Percentiles rank a stretch among this genome's conserved stretches.
Evolutionary conservation across 2,797 vertebrate species (phyloP).

Genomic region (Eupleurogrammus muticus): DNA sequence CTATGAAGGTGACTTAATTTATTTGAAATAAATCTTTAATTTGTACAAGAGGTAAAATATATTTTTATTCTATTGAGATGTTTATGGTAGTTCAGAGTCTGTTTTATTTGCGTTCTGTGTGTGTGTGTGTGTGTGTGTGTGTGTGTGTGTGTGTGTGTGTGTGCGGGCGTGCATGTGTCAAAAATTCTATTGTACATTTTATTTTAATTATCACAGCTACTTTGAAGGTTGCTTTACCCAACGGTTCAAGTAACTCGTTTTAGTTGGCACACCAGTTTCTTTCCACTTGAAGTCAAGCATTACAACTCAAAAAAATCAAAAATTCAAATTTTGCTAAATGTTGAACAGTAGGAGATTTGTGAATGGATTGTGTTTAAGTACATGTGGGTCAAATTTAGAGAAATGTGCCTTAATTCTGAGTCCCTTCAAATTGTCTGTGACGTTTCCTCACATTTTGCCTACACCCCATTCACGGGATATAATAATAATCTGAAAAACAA

Average conservation of each 20-base stretch:
- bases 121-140: conserved; percentile 3
- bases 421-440: conserved; percentile 53
- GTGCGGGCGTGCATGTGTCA: conserved; percentile 17
- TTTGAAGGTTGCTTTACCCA: conserved; percentile 40
- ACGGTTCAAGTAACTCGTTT: conserved; percentile 35
- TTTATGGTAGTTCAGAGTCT: conserved; percentile 74
- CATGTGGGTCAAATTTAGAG: conserved; percentile 49
- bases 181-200: conserved; percentile 54
- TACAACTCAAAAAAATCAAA: conserved; percentile 13
- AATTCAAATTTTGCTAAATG: conserved; percentile 26
- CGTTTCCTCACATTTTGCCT: conserved; percentile 43
- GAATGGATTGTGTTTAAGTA: conserved; percentile 40
- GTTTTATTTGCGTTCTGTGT: conserved; percentile 70
- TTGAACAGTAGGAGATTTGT: conserved; percentile 34
- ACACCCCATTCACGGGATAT: conserved; percentile 52
- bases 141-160: conserved; percentile 31
- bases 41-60: conserved; percentile 85
- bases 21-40: conserved; percentile 89
- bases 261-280: conserved; percentile 23
- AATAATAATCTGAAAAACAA: conserved; percentile 49
- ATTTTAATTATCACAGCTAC: conserved; percentile 47
- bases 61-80: conserved; percentile 84
- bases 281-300: conserved; percentile 36
- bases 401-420: conserved; percentile 80
- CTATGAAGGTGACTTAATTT: conserved; percentile 87